Evolutionary conservation across 2,797 vertebrate genomes (phyloP), one percentile per base, ranked within the genome.

Genomic region (Pogoniulus pusillus): DNA sequence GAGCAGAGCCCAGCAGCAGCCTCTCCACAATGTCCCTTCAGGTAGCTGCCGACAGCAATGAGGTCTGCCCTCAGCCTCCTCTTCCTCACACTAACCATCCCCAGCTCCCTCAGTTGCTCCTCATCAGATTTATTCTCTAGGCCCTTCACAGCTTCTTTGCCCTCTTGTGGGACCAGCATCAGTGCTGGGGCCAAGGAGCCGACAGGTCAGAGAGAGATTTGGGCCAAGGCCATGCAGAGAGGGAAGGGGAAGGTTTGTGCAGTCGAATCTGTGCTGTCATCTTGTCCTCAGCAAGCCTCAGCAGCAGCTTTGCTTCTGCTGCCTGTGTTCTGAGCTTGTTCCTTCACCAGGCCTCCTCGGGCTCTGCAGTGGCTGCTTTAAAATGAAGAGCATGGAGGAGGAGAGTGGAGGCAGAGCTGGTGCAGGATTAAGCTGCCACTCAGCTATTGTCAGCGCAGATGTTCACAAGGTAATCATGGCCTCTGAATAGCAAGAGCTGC

Each of bases 331-430:
- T 12, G 13, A 65, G 83, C 26, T 73, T 63, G 69, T 73, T 29
- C 83, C 69, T 66, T 34, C 62, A 2, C 16, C 88, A 49, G 94
- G 63, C 74, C 15, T 12, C 5, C 6, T 47, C 68, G 73, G 81
- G 60, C 54, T 92, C 51, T 84, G 85, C 77, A 76, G 47, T 9
- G 82, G 65, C 47, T 3, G 82, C 87, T 93, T 92, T 62, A 54
- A 71, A 83, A 81, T 12, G 1, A 26, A 85, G 82, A 79, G 26
- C 14, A 10, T 1, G 82, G 80, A 94, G 93, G 90, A 95, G 91
- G 81, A 90, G 45, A 19, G 89, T 1, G 43, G 82, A 83, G 95
- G 91, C 89, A 85, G 89, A 93, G 65, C 93, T 58, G 93, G 22
- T 7, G 70, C 53, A 47, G 85, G 57, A 79, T 82, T 51, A 2